A percentile compares a stretch with the other conserved stretches of the same genome.
phyloP scores from a whole-genome alignment of 2,888 invertebrate genomes.

The Cheilosia impressa region DNA sequence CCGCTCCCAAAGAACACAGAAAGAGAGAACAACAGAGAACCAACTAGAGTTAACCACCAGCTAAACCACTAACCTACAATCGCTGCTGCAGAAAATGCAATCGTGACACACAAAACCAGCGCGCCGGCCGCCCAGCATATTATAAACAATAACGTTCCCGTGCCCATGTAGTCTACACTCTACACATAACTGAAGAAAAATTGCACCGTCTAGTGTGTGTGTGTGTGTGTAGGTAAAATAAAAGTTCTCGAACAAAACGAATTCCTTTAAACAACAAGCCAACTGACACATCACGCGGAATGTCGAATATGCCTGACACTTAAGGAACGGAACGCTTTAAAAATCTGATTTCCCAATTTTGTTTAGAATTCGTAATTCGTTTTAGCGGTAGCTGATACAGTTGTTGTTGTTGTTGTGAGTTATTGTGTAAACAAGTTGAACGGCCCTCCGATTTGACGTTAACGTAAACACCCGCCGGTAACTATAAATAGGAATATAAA shows the following conservation, averaged over 20 bases:
- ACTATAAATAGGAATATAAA: constrained; percentile 33
- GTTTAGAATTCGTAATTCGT: constrained; percentile 46
- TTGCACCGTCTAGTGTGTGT: constrained; percentile 24
- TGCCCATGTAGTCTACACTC: constrained; percentile 11
- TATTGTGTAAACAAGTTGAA: constrained; percentile 52
- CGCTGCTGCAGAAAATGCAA: constrained; percentile 62
- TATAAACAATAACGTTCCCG: constrained; percentile 35
- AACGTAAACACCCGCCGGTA: constrained; percentile 29
- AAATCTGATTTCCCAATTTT: constrained; percentile 59
- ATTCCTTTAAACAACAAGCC: constrained; percentile 30
- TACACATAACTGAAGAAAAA: constrained; percentile 19
- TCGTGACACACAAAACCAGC: constrained; percentile 37
- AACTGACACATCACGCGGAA: neutral
- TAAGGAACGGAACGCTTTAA: constrained; percentile 6
- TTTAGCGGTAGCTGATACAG: neutral
- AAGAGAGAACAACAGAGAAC: constrained; percentile 3
- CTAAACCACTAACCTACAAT: constrained; percentile 64
- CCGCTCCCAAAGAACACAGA: constrained; percentile 36
- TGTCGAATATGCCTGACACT: constrained; percentile 19
- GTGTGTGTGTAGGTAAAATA: constrained; percentile 52
- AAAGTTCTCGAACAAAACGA: constrained; percentile 11
- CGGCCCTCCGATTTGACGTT: constrained; percentile 34
- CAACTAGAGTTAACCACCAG: constrained; percentile 37
- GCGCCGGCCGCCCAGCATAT: constrained; percentile 22
- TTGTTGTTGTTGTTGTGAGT: neutral